Base-by-base conservation (phyloP, 2,888 invertebrate genomes). In the Creontiades dilutus region DNA sequence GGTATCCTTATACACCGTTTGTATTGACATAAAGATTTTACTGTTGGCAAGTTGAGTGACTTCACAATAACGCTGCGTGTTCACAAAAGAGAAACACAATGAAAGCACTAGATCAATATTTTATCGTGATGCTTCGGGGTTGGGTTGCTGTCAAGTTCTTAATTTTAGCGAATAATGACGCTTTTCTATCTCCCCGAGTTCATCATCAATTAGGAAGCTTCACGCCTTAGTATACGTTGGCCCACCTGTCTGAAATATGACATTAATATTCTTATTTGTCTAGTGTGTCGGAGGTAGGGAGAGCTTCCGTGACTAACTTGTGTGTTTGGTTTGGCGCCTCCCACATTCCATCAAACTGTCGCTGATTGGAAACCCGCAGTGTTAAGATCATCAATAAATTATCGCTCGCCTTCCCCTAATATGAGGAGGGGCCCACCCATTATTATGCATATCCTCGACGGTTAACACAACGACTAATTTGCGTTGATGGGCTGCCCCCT, bases 381-480 rank as follows among this genome's bases (percentile, higher is more conserved):
- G 27, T 68, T 68, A 68, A 68, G 68, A 68, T 68, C 68, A 68
- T 68, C 68, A 68, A 68, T 68, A 68, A 68, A 68, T 68, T 68
- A 68, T 23, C 9, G 61, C 61, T 19, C 23, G 11, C 68, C 68
- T 13, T 19, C 68, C 68, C 12, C 23, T 27, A 68, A 23, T 23
- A 23, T 68, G 68, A 23, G 5, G 68, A n/a, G n/a, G n/a, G n/a
- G n/a, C n/a, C n/a, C 23, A 11, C n/a, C 68, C 68, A 68, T 68
- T 68, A 68, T 68, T 68, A 68, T 68, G 68, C 68, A 68, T 68
- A 68, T 68, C 68, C 23, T 23, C 68, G 68, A 68, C 68, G 68
- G 68, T 68, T 68, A 68, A 68, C 68, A 68, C 68, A 0, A 68
- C 0, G 68, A 68, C 68, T 68, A 68, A 68, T 68, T 68, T 23